Evolutionary conservation across 2,888 invertebrate genomes (phyloP), one percentile per base, ranked within the genome.

Genomic region (Hirudinaria manillensis): DNA sequence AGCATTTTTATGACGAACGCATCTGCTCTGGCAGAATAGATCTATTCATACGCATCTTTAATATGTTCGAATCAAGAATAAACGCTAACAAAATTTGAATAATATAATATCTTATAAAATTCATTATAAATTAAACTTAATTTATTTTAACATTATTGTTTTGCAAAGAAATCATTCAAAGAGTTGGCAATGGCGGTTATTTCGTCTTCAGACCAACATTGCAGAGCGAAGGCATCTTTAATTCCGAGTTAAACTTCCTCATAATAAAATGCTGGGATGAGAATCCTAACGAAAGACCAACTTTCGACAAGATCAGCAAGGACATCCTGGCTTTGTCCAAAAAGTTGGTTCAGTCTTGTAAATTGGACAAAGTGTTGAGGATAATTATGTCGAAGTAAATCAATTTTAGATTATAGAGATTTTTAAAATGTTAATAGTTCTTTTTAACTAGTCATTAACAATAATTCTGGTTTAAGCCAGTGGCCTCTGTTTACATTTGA

Each of bases 231-330:
- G 32, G 13, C 24, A 34, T 29, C 1, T 29, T 72, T 24, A 38
- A 32, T 29, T 51, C 72, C 10, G 29, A n/a, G 19, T 3, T 72
- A 3, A 19, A 19, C 10, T 24, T 53, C 32, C 56, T 72, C 29
- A 29, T 72, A 13, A 3, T 32, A 51, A 38, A 56, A 51, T 72
- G 72, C 56, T 72, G 72, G 72, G 32, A 56, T 51, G 72, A 72
- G 32, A 53, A 72, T 21, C 72, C 72, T 19, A n/a, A 29, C 29
- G 32, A 53, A n/a, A 53, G 72, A 36, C 72, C 72, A 53, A 19
- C 72, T 32, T 72, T 72, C 55, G 72, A 72, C 7, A 53, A 55
- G 10, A 56, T 72, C 34, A 72, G 34, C 56, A 72, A 72, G 36
- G 24, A 27, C 13, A 27, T 70, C n/a, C 51, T 70, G 32, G 34